Evolutionary conservation across 2,797 vertebrate species (phyloP).

Genomic region (Dermochelys coriacea): DNA sequence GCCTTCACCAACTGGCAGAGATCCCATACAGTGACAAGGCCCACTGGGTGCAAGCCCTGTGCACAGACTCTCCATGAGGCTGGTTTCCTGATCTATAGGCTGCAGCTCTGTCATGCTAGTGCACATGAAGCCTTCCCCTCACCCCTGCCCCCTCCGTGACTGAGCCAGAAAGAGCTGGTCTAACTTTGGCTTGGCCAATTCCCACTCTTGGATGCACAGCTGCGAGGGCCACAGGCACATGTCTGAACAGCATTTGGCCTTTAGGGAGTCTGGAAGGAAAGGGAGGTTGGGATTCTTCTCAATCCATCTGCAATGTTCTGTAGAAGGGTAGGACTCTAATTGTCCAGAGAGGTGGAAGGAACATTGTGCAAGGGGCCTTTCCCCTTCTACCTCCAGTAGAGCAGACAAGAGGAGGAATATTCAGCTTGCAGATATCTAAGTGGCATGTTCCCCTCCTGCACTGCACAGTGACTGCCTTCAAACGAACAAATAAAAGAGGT

Average conservation of each 20-base stretch:
- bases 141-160: background rate
- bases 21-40: background rate
- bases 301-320: background rate
- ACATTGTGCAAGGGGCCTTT: background rate
- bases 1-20: background rate
- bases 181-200: background rate
- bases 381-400: background rate
- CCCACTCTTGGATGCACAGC: background rate
- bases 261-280: background rate
- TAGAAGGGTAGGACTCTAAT: background rate
- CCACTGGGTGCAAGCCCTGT: background rate
- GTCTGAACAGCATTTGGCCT: background rate
- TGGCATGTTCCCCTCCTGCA: rapidly evolving
- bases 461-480: background rate
- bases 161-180: background rate
- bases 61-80: background rate
- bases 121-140: background rate
- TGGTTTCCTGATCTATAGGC: background rate
- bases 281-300: background rate
- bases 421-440: background rate
- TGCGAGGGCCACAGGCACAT: rapidly evolving
- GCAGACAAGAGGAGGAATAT: background rate
- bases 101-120: background rate
- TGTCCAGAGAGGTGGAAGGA: background rate
- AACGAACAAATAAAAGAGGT: background rate